Conservation (phyloP, 2,113 vertebrate species). For the Charadrius vociferus region DNA sequence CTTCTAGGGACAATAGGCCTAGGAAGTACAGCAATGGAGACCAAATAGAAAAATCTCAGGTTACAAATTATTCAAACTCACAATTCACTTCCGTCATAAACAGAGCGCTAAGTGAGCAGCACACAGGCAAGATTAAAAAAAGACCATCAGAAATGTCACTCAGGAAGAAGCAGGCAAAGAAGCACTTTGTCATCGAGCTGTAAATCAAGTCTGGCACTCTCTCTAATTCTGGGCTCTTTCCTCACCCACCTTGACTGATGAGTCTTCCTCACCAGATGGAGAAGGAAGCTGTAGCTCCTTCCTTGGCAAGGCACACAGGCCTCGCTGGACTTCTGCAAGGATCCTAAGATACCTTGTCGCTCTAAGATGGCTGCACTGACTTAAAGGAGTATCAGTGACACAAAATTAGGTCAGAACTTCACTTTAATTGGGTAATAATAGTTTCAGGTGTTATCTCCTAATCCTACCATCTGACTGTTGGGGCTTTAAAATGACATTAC, state of each 20-base stretch:
- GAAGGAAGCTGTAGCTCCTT: neutral
- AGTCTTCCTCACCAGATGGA: neutral
- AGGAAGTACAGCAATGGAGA: neutral
- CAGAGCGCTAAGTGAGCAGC: neutral
- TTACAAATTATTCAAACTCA: neutral
- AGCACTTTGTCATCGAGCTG: neutral
- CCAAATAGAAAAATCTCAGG: neutral
- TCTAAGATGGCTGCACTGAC: neutral
- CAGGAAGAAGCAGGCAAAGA: neutral
- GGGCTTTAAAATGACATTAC: neutral
- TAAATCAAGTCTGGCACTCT: neutral
- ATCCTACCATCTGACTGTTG: neutral
- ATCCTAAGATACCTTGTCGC: neutral
- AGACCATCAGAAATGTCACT: neutral
- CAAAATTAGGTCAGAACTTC: neutral
- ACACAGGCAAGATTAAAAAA: neutral
- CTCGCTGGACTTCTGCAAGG: neutral
- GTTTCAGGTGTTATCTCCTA: neutral
- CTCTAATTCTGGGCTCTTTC: neutral
- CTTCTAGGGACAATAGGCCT: neutral
- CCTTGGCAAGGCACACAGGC: neutral
- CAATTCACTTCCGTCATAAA: neutral
- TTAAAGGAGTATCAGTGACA: neutral
- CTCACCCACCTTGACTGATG: neutral
- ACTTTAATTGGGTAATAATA: neutral